phyloP scores from a whole-genome alignment of 2,888 invertebrate genomes.

The Onthophagus sagittarius region DNA sequence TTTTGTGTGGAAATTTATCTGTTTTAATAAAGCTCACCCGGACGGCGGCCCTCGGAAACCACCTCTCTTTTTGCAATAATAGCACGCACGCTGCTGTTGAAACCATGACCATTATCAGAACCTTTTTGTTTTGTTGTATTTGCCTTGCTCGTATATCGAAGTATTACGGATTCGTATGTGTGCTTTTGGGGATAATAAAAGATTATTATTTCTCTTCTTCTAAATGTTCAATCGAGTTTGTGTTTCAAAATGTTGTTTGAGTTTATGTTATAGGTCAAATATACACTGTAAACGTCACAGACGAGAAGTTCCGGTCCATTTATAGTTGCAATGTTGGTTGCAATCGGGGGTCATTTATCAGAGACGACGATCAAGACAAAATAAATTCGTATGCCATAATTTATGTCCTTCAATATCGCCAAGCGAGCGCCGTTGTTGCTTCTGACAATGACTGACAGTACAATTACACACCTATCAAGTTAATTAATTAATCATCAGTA shows the following conservation, averaged over 20 bases:
- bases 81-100: background rate
- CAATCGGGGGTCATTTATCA: background rate
- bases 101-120: background rate
- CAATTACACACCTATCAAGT: background rate
- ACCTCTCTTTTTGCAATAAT: background rate
- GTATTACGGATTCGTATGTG: background rate
- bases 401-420: background rate
- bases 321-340: background rate
- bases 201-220: background rate
- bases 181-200: background rate
- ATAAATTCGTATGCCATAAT: background rate
- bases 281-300: no score
- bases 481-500: background rate
- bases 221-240: no score
- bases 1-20: constrained; percentile 23
- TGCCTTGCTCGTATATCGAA: background rate
- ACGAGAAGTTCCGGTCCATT: background rate
- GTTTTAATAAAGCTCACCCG: constrained; percentile 20
- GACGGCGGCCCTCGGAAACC: background rate
- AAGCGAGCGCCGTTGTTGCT: background rate
- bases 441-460: background rate
- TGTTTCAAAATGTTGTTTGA: background rate
- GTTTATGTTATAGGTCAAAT: background rate
- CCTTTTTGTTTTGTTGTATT: background rate
- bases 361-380: background rate